phyloP scores from a whole-genome alignment of 2,888 invertebrate genomes.

The Portevinia maculata region DNA sequence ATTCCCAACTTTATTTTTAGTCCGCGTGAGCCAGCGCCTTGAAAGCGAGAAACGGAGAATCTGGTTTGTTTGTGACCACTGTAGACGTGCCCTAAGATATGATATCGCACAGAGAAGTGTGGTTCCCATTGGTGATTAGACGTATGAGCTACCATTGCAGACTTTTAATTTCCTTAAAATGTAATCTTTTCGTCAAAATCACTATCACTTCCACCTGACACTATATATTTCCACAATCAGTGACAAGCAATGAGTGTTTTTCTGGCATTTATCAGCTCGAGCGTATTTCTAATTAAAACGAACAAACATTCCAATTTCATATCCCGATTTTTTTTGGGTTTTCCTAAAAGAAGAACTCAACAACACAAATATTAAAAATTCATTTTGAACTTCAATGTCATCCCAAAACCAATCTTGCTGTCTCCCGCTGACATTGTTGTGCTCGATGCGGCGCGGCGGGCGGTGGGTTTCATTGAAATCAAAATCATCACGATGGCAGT shows the following conservation, averaged over 20 bases:
- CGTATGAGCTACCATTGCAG: too few relatives aligned
- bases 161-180: too few relatives aligned
- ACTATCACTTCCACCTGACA: too few relatives aligned
- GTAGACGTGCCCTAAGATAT: too few relatives aligned
- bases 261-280: not conserved
- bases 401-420: conserved; percentile 41
- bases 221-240: not conserved
- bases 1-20: too few relatives aligned
- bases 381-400: conserved; percentile 19
- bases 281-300: conserved; percentile 12
- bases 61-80: too few relatives aligned
- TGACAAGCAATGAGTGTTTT: not conserved
- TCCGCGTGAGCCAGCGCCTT: too few relatives aligned
- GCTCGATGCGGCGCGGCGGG: not conserved
- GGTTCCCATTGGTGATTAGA: too few relatives aligned
- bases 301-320: not conserved
- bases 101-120: too few relatives aligned
- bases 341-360: conserved; percentile 3
- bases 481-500: conserved; percentile 31
- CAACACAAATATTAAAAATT: conserved; percentile 13
- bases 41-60: too few relatives aligned
- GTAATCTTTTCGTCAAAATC: too few relatives aligned
- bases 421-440: conserved; percentile 37
- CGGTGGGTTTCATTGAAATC: conserved; percentile 48
- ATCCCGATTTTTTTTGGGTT: not conserved